Percentiles rank a stretch among this genome's conserved stretches.
Evolutionary conservation across 2,888 invertebrate species (phyloP).

Genomic region (Rhogogaster chlorosoma): DNA sequence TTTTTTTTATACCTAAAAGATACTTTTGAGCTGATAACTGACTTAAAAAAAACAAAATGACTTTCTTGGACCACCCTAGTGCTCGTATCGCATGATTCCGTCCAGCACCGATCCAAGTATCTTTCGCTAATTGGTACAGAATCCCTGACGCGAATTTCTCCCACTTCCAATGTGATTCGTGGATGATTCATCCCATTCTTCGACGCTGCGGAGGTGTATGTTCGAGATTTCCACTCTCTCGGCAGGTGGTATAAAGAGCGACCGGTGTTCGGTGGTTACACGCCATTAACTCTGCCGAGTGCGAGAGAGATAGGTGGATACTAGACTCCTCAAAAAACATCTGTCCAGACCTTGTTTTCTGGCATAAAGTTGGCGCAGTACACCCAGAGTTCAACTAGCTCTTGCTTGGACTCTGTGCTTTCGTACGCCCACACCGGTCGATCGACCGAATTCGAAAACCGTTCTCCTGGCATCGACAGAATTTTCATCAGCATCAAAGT

Average conservation of each 20-base stretch:
- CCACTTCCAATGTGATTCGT: background rate
- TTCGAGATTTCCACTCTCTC: background rate
- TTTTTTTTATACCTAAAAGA: too few relatives aligned
- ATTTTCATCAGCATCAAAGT: too few relatives aligned
- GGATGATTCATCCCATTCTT: background rate
- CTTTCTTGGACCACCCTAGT: too few relatives aligned
- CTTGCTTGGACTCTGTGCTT: too few relatives aligned
- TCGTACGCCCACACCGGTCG: too few relatives aligned
- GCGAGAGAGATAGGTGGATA: background rate
- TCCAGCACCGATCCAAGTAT: too few relatives aligned
- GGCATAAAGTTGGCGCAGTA: background rate
- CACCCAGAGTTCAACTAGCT: background rate
- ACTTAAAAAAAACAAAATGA: too few relatives aligned
- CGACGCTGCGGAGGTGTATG: background rate
- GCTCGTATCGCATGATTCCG: background rate
- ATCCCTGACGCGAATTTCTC: background rate
- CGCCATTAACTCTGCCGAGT: slow-evolving; percentile 14
- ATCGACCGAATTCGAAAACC: too few relatives aligned
- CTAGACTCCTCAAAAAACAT: background rate
- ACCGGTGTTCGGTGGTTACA: slow-evolving; percentile 38
- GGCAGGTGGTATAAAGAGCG: slow-evolving; percentile 32
- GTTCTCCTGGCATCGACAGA: too few relatives aligned
- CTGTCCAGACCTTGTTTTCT: slow-evolving; percentile 3
- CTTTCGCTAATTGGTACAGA: too few relatives aligned
- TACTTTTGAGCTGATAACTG: too few relatives aligned